A percentile compares a stretch with the other conserved stretches of the same genome.
These are phyloP conservation scores for Conus betulinus DNA, from an alignment of 1,140 invertebrate species.

Conservation along the genomic window DNA sequence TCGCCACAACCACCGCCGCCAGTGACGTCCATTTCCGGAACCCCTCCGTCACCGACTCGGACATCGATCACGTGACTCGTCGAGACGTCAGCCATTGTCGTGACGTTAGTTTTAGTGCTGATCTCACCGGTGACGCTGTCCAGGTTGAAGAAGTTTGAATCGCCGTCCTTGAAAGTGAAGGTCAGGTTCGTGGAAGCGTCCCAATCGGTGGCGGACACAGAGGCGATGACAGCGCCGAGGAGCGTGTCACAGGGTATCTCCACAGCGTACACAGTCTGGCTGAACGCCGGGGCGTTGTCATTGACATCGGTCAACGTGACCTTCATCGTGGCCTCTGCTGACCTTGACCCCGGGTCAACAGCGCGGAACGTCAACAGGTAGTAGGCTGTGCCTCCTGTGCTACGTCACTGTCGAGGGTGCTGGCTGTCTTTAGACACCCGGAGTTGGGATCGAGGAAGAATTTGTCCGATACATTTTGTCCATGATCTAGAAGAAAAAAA, in stretches of 20 bases:
- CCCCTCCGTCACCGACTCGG: background rate
- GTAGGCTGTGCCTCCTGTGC: constrained; percentile 5
- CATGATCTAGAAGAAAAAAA: background rate
- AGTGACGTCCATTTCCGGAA: constrained; percentile 20
- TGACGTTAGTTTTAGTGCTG: background rate
- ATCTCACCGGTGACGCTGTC: constrained; percentile 17
- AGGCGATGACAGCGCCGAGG: background rate
- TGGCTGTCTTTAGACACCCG: background rate
- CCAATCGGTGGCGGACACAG: background rate
- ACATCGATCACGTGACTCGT: background rate
- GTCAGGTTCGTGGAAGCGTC: background rate
- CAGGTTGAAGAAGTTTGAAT: background rate
- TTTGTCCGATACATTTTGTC: background rate
- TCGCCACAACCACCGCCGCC: background rate
- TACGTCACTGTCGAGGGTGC: background rate
- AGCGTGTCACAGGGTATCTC: background rate
- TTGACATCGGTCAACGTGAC: constrained; percentile 13
- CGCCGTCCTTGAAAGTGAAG: background rate
- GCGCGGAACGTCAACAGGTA: background rate
- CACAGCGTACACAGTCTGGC: background rate
- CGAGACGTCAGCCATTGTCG: background rate
- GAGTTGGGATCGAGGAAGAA: background rate
- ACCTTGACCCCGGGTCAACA: constrained; percentile 10
- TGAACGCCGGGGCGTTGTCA: constrained; percentile 15
- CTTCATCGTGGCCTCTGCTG: constrained; percentile 1